These are phyloP conservation scores for Lymantria monacha DNA, from an alignment of 2,888 invertebrate genomes.

Conservation along the genomic window DNA sequence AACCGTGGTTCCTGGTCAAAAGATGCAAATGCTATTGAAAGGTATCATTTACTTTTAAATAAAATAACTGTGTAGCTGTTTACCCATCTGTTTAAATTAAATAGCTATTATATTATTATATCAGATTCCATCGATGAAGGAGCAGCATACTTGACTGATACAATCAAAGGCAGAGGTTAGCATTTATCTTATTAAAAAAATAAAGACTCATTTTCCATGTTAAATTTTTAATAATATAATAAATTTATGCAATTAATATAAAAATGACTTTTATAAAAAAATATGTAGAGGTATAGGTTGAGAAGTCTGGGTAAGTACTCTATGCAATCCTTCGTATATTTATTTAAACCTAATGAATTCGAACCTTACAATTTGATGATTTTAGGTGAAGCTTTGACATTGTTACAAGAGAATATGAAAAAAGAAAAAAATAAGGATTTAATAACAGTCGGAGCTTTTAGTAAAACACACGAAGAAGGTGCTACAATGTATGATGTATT, in stretches of 20 bases:
- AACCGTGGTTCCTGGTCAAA: slow-evolving; percentile 48
- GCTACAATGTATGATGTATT: slow-evolving; percentile 43
- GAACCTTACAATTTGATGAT: background rate
- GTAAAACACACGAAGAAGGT: slow-evolving; percentile 41
- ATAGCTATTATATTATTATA: background rate
- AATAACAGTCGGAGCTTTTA: slow-evolving; percentile 45
- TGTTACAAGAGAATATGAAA: slow-evolving; percentile 42
- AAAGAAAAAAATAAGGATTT: slow-evolving; percentile 46
- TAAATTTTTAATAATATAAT: background rate
- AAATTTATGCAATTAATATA: too few species aligned
- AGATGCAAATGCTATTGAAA: slow-evolving; percentile 43
- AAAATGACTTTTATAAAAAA: too few species aligned
- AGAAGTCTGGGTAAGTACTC: too few species aligned
- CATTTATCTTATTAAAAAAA: background rate
- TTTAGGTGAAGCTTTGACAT: slow-evolving; percentile 50
- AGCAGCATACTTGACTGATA: slow-evolving; percentile 49
- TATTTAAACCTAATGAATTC: too few species aligned
- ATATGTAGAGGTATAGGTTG: too few species aligned
- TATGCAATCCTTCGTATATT: too few species aligned
- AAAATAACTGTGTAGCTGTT: background rate
- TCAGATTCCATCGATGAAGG: slow-evolving; percentile 51
- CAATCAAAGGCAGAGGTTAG: slow-evolving; percentile 54
- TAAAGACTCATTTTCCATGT: too few species aligned
- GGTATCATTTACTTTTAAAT: slow-evolving; percentile 27
- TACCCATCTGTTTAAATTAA: too few species aligned